Conservation (phyloP, 2,888 invertebrate species). For the Gastrophysa polygoni region DNA sequence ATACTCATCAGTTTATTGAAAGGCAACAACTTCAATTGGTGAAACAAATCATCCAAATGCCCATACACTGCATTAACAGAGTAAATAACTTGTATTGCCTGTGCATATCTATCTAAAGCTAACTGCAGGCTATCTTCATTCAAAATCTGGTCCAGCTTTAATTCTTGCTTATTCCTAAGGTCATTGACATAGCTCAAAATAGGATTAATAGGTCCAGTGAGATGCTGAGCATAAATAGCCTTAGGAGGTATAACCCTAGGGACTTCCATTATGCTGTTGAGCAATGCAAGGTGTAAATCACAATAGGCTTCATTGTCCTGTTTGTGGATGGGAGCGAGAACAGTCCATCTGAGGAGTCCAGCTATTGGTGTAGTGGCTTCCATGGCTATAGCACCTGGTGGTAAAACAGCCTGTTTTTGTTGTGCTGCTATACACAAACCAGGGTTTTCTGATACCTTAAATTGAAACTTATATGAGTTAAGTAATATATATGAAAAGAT, state of each 20-base stretch:
- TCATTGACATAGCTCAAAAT: slow-evolving; percentile 42
- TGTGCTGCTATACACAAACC: slow-evolving; percentile 72
- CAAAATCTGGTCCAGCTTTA: slow-evolving; percentile 35
- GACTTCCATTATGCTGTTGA: slow-evolving; percentile 69
- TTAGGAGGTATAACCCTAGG: slow-evolving; percentile 62
- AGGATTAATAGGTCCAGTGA: slow-evolving; percentile 52
- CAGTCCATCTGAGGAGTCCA: slow-evolving; percentile 79
- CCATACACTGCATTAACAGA: slow-evolving; percentile 81
- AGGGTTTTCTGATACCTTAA: slow-evolving; percentile 67
- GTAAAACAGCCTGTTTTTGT: slow-evolving; percentile 69
- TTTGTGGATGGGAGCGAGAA: slow-evolving; percentile 68
- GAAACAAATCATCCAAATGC: slow-evolving; percentile 72
- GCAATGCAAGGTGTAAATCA: slow-evolving; percentile 70
- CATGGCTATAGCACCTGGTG: slow-evolving; percentile 83
- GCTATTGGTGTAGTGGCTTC: slow-evolving; percentile 81
- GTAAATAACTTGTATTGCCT: slow-evolving; percentile 81
- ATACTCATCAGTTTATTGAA: slow-evolving; percentile 69
- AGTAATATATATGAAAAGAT: too few species aligned
- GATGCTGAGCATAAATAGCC: slow-evolving; percentile 68
- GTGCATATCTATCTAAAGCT: slow-evolving; percentile 79
- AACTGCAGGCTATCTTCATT: slow-evolving; percentile 60
- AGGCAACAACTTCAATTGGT: slow-evolving; percentile 67
- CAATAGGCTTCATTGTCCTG: slow-evolving; percentile 62
- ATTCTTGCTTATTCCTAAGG: slow-evolving; percentile 38
- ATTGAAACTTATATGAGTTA: slow-evolving; percentile 15